Evolutionary conservation across 1,140 invertebrate species (phyloP), one percentile per base, ranked within the genome.

Genomic region (Mylabris phalerata): DNA sequence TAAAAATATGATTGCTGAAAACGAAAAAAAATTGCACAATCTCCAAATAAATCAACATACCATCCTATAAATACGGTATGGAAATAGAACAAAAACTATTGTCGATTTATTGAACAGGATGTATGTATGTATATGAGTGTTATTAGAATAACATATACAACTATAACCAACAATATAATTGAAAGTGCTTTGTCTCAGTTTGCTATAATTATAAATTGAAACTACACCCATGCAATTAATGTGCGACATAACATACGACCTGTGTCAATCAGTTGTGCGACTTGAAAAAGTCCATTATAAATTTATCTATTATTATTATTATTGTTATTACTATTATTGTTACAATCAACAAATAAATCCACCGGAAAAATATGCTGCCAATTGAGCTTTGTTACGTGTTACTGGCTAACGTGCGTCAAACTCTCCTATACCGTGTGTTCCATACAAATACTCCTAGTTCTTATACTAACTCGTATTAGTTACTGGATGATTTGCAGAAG

Each of bases 151-250:
- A 32, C 32, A 32, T 32, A 32, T 32, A 32, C 7, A 7, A 27
- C 42, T 26, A 42, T 25, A 51, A 52, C 41, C 40, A 52, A 52
- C 50, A 52, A 52, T 52, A 51, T 19, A 32, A 32, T 44, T 52
- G 50, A 52, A 52, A 52, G 55, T 57, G 41, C 55, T 45, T 57
- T 57, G 45, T 48, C 40, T 45, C 48, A 42, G 44, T 7, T 9
- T 52, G 50, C 40, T 52, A 52, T 46, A 59, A 59, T 59, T 59
- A 49, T 59, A 59, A 59, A 59, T 59, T 59, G 32, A 59, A 51
- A 49, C 50, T 59, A 51, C 57, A 59, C 57, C 57, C 57, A 59
- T 44, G 57, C 39, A 59, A 59, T 59, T 59, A 51, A 59, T 51
- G 48, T 50, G 50, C 27, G 45, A 50, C 44, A 50, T 59, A 50